Percentiles rank a stretch among this genome's conserved stretches.
These are phyloP conservation scores for Aphidius colemani DNA, from an alignment of 2,888 invertebrate species.

Conservation along the genomic window DNA sequence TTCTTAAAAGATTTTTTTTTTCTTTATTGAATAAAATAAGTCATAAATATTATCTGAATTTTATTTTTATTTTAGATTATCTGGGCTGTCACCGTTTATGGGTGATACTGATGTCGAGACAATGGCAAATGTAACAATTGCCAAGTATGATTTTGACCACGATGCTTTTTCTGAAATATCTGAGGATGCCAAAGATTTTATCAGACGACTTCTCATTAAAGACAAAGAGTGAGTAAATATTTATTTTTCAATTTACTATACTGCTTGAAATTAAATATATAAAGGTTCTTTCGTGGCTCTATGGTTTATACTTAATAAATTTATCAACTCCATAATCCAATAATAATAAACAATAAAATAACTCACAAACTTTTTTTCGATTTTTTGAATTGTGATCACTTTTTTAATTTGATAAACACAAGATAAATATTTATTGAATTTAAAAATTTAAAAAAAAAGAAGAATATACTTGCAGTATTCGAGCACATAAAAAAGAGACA, in stretches of 20 bases:
- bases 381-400: too few species aligned
- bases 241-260: neutral
- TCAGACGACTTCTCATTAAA: slow-evolving; percentile 86
- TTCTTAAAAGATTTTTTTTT: slow-evolving; percentile 1
- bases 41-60: slow-evolving; percentile 3
- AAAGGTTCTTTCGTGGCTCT: slow-evolving; percentile 29
- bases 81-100: slow-evolving; percentile 98
- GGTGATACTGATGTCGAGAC: slow-evolving; percentile 97
- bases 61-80: slow-evolving; percentile 68
- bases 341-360: slow-evolving; percentile 1
- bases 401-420: too few species aligned
- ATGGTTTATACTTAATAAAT: neutral
- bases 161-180: slow-evolving; percentile 96
- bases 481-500: slow-evolving; percentile 9
- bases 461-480: slow-evolving; percentile 6
- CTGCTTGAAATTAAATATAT: neutral
- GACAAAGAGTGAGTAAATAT: slow-evolving; percentile 80
- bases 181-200: slow-evolving; percentile 94
- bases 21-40: slow-evolving; percentile 9
- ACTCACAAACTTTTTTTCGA: too few species aligned
- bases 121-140: slow-evolving; percentile 97
- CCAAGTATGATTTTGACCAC: slow-evolving; percentile 96
- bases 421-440: too few species aligned
- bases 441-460: slow-evolving; percentile 4
- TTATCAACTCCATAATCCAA: too few species aligned